Evolutionary conservation across 2,888 invertebrate species (phyloP), one percentile per base, ranked within the genome.

Genomic region (Chloroclysta siterata): DNA sequence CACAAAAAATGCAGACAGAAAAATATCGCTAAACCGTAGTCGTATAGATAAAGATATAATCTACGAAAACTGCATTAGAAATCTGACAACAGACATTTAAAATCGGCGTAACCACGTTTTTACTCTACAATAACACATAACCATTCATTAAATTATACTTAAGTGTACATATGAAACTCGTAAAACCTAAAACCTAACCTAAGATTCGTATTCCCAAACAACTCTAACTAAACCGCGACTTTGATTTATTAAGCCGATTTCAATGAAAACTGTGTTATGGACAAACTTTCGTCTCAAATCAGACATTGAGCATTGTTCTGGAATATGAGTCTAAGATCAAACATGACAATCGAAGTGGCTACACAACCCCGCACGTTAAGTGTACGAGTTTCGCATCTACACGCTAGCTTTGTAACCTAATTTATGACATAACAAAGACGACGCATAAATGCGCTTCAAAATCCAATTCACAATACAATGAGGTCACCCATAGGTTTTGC

Each of bases 401-500:
- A 53, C 53, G 39, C 29, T 41, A 47, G 47, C 28, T 17, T 50
- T 33, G 47, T 22, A 15, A 52, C 22, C 11, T 41, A 53, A 17
- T 48, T 41, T 17, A 56, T 17, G 17, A 59, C 53, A 56, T 62
- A 52, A 63, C 44, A 65, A 60, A 51, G 29, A 56, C 29, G 13
- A 51, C 46, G 44, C 46, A 29, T 17, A 22, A 22, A 22, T 22
- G 3, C 22, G 1, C 22, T 52, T 39, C 51, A 22, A 53, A 63
- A 57, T 63, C 52, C 55, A 63, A 59, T 55, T 62, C 22, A 62
- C 52, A 57, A 53, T 53, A 22, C 22, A 59, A 55, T 65, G 65
- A 63, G 63, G 63, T 65, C 62, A 66, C 60, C 60, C 57, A 60
- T 53, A 62, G 55, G 61, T 48, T 53, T 52, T 44, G 60, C 56